Conservation (phyloP, 2,888 invertebrate genomes). For the Athalia circularis region DNA sequence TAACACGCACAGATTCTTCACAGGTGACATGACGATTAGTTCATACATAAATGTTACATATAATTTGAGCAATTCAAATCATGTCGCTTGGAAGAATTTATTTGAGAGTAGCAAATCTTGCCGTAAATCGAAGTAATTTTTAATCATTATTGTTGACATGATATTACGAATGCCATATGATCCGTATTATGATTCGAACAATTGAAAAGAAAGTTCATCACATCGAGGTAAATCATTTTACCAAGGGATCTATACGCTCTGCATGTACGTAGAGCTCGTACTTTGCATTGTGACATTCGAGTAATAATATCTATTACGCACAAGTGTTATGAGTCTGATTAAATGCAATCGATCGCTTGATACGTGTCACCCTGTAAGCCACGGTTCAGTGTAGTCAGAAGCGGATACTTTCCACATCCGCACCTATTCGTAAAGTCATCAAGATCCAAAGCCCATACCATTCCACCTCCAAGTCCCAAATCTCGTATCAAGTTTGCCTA, state of each 20-base stretch:
- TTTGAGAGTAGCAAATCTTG: neutral
- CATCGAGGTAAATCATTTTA: constrained; percentile 15
- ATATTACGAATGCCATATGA: constrained; percentile 15
- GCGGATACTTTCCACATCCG: constrained; percentile 82
- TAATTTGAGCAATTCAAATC: constrained; percentile 42
- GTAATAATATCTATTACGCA: constrained; percentile 8
- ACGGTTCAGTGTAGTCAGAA: constrained; percentile 80
- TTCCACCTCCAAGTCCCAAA: constrained; percentile 82
- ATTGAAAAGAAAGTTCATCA: constrained; percentile 13
- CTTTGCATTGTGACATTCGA: neutral
- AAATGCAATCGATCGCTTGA: constrained; percentile 75
- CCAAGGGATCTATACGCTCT: neutral
- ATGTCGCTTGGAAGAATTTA: constrained; percentile 62
- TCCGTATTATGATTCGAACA: neutral
- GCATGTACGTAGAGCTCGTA: neutral
- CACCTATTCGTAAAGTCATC: constrained; percentile 85
- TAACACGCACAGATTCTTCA: constrained; percentile 32
- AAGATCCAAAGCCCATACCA: constrained; percentile 87
- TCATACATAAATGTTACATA: constrained; percentile 37
- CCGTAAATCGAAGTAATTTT: constrained; percentile 9
- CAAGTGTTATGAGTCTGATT: constrained; percentile 46
- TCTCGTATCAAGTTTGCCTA: constrained; percentile 78
- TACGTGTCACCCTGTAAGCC: constrained; percentile 75
- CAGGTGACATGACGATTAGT: constrained; percentile 37
- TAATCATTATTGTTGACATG: constrained; percentile 8